phyloP scores from a whole-genome alignment of 2,113 vertebrate species.

The Daubentonia madagascariensis region DNA sequence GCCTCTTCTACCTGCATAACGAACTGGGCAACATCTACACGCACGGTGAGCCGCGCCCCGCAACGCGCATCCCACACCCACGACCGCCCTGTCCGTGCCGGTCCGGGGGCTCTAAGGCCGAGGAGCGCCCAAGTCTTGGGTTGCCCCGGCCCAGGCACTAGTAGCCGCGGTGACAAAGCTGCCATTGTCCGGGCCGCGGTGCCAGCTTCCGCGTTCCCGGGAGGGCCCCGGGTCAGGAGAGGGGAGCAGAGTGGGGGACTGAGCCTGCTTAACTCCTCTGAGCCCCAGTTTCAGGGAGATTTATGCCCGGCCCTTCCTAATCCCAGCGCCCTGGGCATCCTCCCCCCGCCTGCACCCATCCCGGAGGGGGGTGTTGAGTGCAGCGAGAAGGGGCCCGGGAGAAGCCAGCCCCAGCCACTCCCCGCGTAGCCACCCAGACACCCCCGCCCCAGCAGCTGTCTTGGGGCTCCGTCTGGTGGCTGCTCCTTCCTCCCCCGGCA shows the following conservation, averaged over 20 bases:
- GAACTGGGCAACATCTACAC: conserved; percentile 95
- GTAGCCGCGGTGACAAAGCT: conserved; percentile 66
- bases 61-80: background rate
- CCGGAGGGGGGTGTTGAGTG: background rate
- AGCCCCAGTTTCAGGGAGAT: background rate
- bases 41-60: conserved; percentile 86
- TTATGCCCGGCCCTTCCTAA: background rate
- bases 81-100: background rate
- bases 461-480: conserved; percentile 16
- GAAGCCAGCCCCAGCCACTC: background rate
- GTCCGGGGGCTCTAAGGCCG: background rate
- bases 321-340: background rate
- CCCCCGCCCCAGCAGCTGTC: background rate
- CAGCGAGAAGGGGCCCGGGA: background rate
- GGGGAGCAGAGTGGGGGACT: background rate
- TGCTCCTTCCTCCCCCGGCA: background rate
- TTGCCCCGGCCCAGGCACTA: background rate
- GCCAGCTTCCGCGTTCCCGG: conserved; percentile 20
- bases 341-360: background rate
- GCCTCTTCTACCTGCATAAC: conserved; percentile 95
- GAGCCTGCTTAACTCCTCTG: conserved; percentile 43
- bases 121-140: background rate
- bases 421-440: background rate
- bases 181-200: conserved; percentile 58
- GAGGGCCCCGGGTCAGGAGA: background rate